These are phyloP conservation scores for Cynopterus brachyotis DNA, from an alignment of 2,113 vertebrate genomes.

Conservation along the genomic window DNA sequence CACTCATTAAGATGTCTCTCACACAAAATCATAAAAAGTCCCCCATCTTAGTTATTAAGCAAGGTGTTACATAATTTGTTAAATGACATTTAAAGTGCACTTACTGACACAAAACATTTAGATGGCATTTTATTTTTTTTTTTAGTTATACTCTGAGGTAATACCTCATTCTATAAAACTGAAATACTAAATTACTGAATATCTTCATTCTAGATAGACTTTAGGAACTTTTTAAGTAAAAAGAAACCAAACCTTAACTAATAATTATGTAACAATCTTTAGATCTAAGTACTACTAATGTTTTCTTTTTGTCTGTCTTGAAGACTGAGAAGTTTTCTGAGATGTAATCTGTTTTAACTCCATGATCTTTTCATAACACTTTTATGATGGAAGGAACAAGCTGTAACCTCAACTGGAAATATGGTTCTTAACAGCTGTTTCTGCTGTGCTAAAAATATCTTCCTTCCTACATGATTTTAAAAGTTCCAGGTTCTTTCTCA, in stretches of 20 bases:
- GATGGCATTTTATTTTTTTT: background rate
- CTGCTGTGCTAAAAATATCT: slow-evolving; percentile 40
- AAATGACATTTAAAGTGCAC: background rate
- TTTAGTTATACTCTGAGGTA: background rate
- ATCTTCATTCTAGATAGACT: background rate
- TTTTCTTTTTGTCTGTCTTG: background rate
- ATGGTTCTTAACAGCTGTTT: background rate
- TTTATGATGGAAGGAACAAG: background rate
- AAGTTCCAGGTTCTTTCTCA: slow-evolving; percentile 22
- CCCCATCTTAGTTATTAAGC: background rate
- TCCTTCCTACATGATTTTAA: background rate
- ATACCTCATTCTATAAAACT: slow-evolving; percentile 32
- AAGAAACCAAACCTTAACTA: slow-evolving; percentile 16
- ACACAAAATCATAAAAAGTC: background rate
- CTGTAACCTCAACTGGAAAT: background rate
- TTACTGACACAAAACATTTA: slow-evolving; percentile 22
- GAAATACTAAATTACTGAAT: slow-evolving; percentile 5
- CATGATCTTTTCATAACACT: background rate
- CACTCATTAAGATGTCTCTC: background rate
- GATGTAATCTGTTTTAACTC: background rate
- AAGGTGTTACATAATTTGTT: background rate
- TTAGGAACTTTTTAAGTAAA: slow-evolving; percentile 20
- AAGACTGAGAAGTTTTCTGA: background rate
- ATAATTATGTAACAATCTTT: background rate
- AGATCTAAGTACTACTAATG: background rate